Conservation (phyloP, 2,888 invertebrate species). For the Phortica magna region DNA sequence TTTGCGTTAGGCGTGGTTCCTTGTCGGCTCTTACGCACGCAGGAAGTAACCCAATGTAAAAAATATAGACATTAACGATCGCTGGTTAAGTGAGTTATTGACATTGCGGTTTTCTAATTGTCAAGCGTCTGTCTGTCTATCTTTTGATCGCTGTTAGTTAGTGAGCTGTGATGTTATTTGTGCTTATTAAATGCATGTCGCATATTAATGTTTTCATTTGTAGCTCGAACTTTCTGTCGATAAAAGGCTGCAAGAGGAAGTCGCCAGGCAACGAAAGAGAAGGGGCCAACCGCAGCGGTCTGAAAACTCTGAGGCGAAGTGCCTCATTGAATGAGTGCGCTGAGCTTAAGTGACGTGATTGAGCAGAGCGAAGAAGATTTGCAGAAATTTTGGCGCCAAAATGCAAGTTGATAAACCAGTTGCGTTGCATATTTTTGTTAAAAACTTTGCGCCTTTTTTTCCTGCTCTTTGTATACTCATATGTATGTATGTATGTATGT, state of each 20-base stretch:
- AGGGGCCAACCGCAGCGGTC: background rate
- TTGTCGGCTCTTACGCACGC: background rate
- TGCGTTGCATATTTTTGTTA: slow-evolving; percentile 64
- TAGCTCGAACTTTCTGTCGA: slow-evolving; percentile 63
- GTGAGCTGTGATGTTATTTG: background rate
- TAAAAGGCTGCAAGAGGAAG: slow-evolving; percentile 47
- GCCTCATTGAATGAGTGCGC: slow-evolving; percentile 46
- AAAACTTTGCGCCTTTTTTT: slow-evolving; percentile 63
- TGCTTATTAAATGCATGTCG: slow-evolving; percentile 68
- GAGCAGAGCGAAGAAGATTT: slow-evolving; percentile 57
- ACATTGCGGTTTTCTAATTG: slow-evolving; percentile 6
- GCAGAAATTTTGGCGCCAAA: slow-evolving; percentile 76
- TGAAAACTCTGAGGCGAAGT: slow-evolving; percentile 55
- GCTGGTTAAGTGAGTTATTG: slow-evolving; percentile 1
- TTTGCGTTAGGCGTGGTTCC: background rate
- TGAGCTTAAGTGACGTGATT: background rate
- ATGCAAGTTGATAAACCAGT: slow-evolving; percentile 73
- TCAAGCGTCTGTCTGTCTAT: background rate
- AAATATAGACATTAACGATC: background rate
- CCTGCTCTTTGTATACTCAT: slow-evolving; percentile 29
- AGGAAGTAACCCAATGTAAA: background rate
- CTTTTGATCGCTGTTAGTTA: background rate
- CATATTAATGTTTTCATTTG: slow-evolving; percentile 40
- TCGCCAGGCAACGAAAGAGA: background rate
- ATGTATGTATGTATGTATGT: slow-evolving; percentile 35